Evolutionary conservation across 2,888 invertebrate genomes (phyloP).

Genomic region (Allophyes oxyacanthae): DNA sequence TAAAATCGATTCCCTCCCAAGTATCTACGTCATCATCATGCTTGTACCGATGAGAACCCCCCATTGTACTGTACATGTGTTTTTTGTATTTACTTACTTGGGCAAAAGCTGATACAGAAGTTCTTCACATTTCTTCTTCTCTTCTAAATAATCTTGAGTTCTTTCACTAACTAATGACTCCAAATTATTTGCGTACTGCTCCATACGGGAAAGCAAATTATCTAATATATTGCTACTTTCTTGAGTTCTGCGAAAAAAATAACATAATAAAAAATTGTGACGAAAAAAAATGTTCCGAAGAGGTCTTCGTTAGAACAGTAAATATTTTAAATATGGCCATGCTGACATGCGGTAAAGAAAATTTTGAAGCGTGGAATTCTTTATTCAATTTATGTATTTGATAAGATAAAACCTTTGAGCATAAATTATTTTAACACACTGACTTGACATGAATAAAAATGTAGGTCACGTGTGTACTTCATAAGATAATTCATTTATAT

Average conservation of each 20-base stretch:
- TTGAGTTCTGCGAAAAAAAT: conserved; percentile 91
- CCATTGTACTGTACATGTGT: too few relatives aligned
- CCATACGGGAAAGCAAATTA: conserved; percentile 98
- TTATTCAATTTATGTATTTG: conserved; percentile 22
- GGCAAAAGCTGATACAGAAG: conserved; percentile 98
- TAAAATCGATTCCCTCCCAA: too few relatives aligned
- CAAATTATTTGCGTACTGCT: conserved; percentile 99
- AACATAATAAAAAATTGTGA: conserved; percentile 28
- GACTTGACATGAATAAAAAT: conserved; percentile 24
- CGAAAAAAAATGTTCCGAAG: not conserved
- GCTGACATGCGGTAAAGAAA: conserved; percentile 1
- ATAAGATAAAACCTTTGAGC: conserved; percentile 25
- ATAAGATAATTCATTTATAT: too few relatives aligned
- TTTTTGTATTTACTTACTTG: conserved; percentile 92
- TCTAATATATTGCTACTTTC: conserved; percentile 98
- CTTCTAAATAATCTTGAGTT: conserved; percentile 98
- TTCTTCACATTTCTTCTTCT: conserved; percentile 99
- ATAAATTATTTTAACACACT: conserved; percentile 21
- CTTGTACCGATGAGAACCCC: too few relatives aligned
- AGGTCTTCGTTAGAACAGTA: conserved; percentile 1
- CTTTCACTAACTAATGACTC: conserved; percentile 98
- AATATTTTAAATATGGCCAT: conserved; percentile 1
- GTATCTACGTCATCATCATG: too few relatives aligned
- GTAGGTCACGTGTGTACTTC: conserved; percentile 7
- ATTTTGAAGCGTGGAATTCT: conserved; percentile 17